These are phyloP conservation scores for Zapornia atra DNA, from an alignment of 2,113 vertebrate genomes.

Conservation along the genomic window DNA sequence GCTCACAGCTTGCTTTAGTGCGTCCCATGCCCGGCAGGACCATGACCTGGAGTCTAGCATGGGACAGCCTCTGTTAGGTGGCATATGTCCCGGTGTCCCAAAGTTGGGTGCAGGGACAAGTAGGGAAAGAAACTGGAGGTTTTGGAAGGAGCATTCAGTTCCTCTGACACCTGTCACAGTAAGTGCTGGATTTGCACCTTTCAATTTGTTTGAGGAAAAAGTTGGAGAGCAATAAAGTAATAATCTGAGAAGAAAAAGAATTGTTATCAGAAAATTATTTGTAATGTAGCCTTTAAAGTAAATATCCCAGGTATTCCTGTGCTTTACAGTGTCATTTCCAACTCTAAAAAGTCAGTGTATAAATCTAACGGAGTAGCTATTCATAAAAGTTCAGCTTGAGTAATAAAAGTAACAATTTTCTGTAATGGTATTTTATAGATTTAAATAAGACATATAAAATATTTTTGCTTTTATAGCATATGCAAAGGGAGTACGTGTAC, in stretches of 20 bases:
- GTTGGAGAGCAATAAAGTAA: not conserved
- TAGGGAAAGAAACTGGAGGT: not conserved
- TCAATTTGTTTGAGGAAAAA: not conserved
- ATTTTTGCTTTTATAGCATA: conserved; percentile 60
- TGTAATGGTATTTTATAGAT: conserved; percentile 68
- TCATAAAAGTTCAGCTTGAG: conserved; percentile 62
- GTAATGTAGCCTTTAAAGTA: conserved; percentile 52
- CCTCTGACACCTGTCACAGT: not conserved
- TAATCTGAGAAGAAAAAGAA: conserved; percentile 5
- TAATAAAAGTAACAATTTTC: conserved; percentile 70
- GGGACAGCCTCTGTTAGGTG: not conserved
- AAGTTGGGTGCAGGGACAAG: not conserved
- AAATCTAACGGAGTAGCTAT: conserved; percentile 63
- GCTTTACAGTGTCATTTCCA: conserved; percentile 49
- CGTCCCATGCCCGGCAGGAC: fast-evolving
- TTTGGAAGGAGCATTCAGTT: not conserved
- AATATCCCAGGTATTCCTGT: conserved; percentile 14
- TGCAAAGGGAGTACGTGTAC: not conserved
- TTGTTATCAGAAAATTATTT: conserved; percentile 40
- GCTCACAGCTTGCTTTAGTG: not conserved
- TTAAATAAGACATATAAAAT: conserved; percentile 63
- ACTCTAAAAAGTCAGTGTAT: conserved; percentile 48
- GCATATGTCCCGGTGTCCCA: not conserved
- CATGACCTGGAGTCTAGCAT: fast-evolving
- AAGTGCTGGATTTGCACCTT: not conserved